Evolutionary conservation across 2,113 vertebrate species (phyloP).

Genomic region (Zosterops borbonicus): DNA sequence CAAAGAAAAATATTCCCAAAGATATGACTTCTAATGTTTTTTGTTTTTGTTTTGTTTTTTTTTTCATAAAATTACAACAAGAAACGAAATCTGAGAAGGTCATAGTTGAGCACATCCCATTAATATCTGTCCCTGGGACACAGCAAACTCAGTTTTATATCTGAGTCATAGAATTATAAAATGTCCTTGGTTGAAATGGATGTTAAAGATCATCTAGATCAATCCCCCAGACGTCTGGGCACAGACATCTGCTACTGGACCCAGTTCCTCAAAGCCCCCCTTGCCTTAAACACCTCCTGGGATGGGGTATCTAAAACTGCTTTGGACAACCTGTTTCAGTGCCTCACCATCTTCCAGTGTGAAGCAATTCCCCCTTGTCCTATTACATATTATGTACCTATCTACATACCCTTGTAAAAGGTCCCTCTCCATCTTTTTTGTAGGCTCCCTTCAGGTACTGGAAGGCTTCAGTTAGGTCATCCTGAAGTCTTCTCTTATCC

Average conservation of each 20-base stretch:
- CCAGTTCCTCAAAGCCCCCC: not conserved
- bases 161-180: not conserved
- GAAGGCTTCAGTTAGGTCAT: not conserved
- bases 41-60: not conserved
- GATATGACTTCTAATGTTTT: not conserved
- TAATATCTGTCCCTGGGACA: not conserved
- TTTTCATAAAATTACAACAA: not conserved
- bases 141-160: accelerated
- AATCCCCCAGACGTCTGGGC: not conserved
- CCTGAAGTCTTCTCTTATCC: not conserved
- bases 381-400: not conserved
- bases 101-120: not conserved
- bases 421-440: not conserved
- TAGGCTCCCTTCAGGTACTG: not conserved
- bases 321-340: not conserved
- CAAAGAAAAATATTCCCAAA: not conserved
- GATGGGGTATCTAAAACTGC: not conserved
- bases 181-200: not conserved
- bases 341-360: not conserved
- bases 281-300: accelerated
- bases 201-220: not conserved
- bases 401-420: not conserved
- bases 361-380: not conserved
- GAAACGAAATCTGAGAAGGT: not conserved
- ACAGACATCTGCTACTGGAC: not conserved